Evolutionary conservation across 2,797 vertebrate genomes (phyloP), one percentile per base, ranked within the genome.

Genomic region (Labeo calbasu): DNA sequence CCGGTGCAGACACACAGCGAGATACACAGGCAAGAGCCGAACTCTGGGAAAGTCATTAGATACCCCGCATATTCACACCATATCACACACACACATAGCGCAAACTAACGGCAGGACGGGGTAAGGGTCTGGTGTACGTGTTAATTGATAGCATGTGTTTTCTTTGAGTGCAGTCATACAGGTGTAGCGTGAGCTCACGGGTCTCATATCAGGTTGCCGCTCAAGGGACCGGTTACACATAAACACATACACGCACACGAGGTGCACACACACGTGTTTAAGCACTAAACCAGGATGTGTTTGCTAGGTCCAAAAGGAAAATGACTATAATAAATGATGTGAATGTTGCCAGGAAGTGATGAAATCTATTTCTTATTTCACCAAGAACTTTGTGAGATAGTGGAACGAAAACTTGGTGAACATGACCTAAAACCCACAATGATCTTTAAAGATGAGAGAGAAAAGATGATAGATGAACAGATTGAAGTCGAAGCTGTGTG

Each of bases 141-240:
- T 88, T 93, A 93, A 94, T 92, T 92, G 91, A 86, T 92, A 93
- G 91, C 93, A 93, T 91, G 81, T 94, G 94, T n/a, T 76, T 86
- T 84, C 15, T 81, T 82, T 53, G 88, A 84, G 70, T 84, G 78
- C 72, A 21, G 57, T 84, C 65, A 88, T 87, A 50, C 91, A 92
- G 91, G 93, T 93, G 91, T 69, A 61, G 77, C 15, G 78, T 86
- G 81, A 86, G 70, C 63, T 83, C 77, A 83, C 7, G 15, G n/a
- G 85, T 65, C 78, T 77, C 46, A 25, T 84, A 81, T 83, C 77
- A 78, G 13, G 77, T 86, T 85, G 57, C 82, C 8, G 17, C 77
- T 69, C 68, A 23, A 25, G 76, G 84, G 84, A 73, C 43, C 53
- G 36, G 65, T 65, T 43, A 79, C 69, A 84, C 79, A 78, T 4